These are phyloP conservation scores for Cossypha caffra DNA, from an alignment of 2,797 vertebrate species.

Conservation along the genomic window DNA sequence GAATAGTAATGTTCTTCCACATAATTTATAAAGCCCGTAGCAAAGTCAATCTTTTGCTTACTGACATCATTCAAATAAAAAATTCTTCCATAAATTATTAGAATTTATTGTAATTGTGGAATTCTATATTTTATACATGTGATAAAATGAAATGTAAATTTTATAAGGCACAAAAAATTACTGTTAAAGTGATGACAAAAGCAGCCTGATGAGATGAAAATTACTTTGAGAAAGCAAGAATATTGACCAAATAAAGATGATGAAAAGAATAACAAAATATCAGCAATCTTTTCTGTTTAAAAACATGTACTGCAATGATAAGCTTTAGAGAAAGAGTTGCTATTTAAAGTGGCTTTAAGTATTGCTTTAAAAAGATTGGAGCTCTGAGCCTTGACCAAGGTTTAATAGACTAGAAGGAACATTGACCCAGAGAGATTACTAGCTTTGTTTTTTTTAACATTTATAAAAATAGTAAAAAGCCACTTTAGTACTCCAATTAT, in stretches of 20 bases:
- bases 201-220: neutral
- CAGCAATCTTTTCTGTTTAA: neutral
- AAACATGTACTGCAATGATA: neutral
- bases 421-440: neutral
- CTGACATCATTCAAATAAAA: neutral
- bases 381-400: neutral
- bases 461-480: neutral
- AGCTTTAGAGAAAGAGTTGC: neutral
- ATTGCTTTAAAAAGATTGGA: neutral
- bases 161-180: neutral
- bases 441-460: neutral
- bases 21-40: neutral
- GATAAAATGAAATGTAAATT: neutral
- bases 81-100: neutral
- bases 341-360: neutral
- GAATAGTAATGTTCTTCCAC: neutral
- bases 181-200: neutral
- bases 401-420: neutral
- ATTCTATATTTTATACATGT: neutral
- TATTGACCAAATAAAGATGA: neutral
- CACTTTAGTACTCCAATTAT: neutral
- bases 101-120: neutral
- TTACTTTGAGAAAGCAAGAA: neutral
- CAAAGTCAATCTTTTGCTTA: neutral
- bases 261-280: neutral